These are phyloP conservation scores for Austrolebias charrua DNA, from an alignment of 2,797 vertebrate species.

Conservation along the genomic window DNA sequence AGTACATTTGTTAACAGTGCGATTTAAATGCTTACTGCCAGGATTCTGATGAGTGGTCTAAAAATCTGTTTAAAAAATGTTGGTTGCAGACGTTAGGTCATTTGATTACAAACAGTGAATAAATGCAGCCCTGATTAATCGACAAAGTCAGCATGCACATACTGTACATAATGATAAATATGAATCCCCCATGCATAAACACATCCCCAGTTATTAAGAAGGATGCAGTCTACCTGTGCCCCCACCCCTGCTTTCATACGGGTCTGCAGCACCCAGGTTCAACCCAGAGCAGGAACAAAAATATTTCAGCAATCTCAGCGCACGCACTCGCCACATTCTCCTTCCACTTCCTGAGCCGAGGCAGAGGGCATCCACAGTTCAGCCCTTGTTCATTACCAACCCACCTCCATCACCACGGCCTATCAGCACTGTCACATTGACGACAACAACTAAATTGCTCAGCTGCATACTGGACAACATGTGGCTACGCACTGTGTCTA, in stretches of 20 bases:
- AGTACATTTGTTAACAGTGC: too few relatives aligned
- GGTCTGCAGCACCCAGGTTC: background rate
- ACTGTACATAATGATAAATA: too few relatives aligned
- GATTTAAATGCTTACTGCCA: too few relatives aligned
- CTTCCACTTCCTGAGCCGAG: conserved; percentile 56
- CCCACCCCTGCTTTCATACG: background rate
- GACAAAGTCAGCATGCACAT: too few relatives aligned
- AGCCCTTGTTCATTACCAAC: conserved; percentile 13
- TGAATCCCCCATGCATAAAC: too few relatives aligned
- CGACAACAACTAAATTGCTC: conserved; percentile 32
- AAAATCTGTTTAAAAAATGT: too few relatives aligned
- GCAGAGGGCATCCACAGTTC: conserved; percentile 60
- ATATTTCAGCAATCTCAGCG: conserved; percentile 42
- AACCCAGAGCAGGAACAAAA: conserved; percentile 16
- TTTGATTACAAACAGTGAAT: too few relatives aligned
- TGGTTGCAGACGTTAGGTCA: too few relatives aligned
- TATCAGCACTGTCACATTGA: conserved; percentile 12
- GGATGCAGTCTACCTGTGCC: too few relatives aligned
- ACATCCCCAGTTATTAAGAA: too few relatives aligned
- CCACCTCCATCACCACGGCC: conserved; percentile 3
- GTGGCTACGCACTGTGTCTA: conserved; percentile 41
- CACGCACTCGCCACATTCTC: conserved; percentile 45
- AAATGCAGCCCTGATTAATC: too few relatives aligned
- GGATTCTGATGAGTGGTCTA: too few relatives aligned
- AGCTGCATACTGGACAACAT: conserved; percentile 41